These are phyloP conservation scores for Magallana nippona DNA, from an alignment of 2,888 invertebrate species.

Conservation along the genomic window DNA sequence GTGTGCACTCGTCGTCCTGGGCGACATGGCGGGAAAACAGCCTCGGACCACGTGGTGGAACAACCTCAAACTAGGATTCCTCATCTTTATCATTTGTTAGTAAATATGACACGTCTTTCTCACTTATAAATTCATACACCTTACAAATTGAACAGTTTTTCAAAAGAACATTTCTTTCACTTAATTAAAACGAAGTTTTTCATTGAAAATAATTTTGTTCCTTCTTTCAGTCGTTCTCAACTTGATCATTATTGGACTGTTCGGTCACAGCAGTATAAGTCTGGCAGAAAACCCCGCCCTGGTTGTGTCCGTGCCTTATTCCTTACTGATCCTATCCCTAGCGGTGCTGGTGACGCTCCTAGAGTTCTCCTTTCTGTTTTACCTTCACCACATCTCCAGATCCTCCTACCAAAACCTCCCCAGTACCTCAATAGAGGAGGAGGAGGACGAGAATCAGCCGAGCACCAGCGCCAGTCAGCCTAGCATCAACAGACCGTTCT, in stretches of 20 bases:
- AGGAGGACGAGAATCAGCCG: not conserved
- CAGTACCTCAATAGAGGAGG: not conserved
- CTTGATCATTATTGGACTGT: not conserved
- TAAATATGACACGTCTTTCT: no score
- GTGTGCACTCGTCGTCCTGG: not conserved
- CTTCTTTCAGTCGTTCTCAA: not conserved
- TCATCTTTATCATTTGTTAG: slow-evolving; percentile 16
- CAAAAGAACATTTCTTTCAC: no score
- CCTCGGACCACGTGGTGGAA: slow-evolving; percentile 8
- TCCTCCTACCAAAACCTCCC: not conserved
- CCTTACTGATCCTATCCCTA: not conserved
- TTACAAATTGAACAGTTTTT: no score
- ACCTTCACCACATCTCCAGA: not conserved
- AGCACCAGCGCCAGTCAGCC: slow-evolving; percentile 24
- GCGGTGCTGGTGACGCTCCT: not conserved
- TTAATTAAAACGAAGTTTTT: no score
- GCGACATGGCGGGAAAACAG: slow-evolving; percentile 17
- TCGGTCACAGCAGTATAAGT: slow-evolving; percentile 19
- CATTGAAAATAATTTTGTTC: no score
- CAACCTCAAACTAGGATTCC: slow-evolving; percentile 11
- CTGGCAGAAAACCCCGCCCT: not conserved
- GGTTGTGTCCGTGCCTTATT: not conserved
- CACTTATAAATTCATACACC: no score
- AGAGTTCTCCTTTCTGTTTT: slow-evolving; percentile 7
- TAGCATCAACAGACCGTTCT: slow-evolving; percentile 7